A percentile compares a stretch with the other conserved stretches of the same genome.
phyloP scores from a whole-genome alignment of 2,113 vertebrate species.

The Daubentonia madagascariensis region DNA sequence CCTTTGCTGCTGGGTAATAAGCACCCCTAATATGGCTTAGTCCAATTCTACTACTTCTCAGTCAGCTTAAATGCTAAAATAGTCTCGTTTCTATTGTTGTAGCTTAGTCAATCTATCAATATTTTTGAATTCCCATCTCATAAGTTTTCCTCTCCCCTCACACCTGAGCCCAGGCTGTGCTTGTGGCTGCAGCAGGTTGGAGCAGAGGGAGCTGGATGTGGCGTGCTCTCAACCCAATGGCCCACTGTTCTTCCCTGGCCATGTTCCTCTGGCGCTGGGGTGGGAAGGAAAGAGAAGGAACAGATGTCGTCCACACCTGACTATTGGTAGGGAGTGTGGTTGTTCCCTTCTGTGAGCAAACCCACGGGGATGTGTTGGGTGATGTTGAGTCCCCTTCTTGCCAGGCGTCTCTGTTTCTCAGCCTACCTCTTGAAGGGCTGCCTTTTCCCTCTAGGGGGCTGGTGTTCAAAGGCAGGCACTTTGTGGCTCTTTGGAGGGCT shows the following conservation, averaged over 20 bases:
- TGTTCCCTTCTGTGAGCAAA: background rate
- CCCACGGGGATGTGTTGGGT: background rate
- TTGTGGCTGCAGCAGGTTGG: background rate
- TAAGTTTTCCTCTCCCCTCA: background rate
- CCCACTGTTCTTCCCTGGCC: background rate
- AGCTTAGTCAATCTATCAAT: background rate
- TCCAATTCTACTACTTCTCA: background rate
- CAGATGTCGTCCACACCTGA: background rate
- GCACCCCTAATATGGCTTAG: background rate
- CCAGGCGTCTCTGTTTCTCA: background rate
- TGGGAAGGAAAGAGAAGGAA: background rate
- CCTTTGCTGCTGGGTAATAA: background rate
- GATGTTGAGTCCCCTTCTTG: background rate
- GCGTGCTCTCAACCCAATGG: too few relatives aligned
- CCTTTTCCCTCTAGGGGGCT: background rate
- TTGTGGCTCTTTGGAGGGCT: background rate
- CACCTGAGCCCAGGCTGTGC: background rate
- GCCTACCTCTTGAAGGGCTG: background rate
- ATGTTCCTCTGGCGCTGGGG: background rate
- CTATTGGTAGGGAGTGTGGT: fast-evolving
- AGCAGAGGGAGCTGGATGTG: background rate
- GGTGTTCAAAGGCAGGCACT: background rate
- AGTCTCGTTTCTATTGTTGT: background rate
- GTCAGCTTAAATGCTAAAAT: background rate
- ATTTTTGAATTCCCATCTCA: background rate